phyloP scores from a whole-genome alignment of 2,113 vertebrate genomes.

The Zapus hudsonius region DNA sequence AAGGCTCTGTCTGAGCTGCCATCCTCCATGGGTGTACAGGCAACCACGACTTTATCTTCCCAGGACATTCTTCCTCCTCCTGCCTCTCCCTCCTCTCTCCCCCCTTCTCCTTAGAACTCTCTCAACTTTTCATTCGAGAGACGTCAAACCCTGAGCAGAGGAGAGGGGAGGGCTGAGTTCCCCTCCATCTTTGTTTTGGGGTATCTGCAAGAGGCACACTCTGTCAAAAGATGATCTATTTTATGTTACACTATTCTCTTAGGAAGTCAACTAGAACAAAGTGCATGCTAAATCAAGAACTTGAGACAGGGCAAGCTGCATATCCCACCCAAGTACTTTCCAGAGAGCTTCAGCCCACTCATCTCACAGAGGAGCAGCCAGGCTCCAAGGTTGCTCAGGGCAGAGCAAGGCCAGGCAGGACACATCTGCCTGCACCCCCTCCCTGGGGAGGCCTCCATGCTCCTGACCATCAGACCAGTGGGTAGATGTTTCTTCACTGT shows the following conservation, averaged over 20 bases:
- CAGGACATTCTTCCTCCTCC: conserved; percentile 52
- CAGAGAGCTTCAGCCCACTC: fast-evolving
- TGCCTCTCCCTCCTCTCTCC: neutral
- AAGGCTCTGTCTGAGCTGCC: neutral
- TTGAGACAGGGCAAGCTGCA: neutral
- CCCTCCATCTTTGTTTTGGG: neutral
- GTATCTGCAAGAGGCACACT: fast-evolving
- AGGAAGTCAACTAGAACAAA: neutral
- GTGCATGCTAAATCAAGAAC: fast-evolving
- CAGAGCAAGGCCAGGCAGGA: neutral
- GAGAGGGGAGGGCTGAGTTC: neutral
- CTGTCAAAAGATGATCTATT: neutral
- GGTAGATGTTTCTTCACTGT: neutral
- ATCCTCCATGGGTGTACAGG: neutral
- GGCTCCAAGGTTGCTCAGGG: neutral
- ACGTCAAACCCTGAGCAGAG: neutral
- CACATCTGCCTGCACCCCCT: fast-evolving
- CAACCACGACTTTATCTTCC: conserved; percentile 63
- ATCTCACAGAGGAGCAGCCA: neutral
- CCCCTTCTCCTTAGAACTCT: conserved; percentile 2
- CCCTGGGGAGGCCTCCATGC: neutral
- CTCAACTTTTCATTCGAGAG: neutral
- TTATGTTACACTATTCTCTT: neutral
- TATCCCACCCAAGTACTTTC: neutral
- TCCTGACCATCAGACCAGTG: fast-evolving